Percentiles rank a stretch among this genome's conserved stretches.
Evolutionary conservation across 2,797 vertebrate species (phyloP).

Genomic region (Anomalospiza imberbis): DNA sequence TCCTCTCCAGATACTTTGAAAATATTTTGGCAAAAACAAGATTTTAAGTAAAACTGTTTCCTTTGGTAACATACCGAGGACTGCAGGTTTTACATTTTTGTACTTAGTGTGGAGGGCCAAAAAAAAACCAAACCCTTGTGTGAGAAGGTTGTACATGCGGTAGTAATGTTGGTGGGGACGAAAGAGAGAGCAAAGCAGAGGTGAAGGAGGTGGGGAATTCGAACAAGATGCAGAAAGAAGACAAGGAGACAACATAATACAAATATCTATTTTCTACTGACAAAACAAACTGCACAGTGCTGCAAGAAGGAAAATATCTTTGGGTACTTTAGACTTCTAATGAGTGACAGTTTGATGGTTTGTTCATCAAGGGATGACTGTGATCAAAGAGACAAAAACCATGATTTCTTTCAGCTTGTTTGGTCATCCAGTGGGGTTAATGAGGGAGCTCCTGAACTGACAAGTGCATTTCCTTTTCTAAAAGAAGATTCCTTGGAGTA

Average conservation of each 20-base stretch:
- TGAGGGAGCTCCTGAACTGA: background rate
- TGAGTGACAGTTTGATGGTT: background rate
- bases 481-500: background rate
- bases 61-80: conserved; percentile 80
- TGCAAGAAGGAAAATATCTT: background rate
- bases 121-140: background rate
- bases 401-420: background rate
- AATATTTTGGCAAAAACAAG: conserved; percentile 82
- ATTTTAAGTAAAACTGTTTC: conserved; percentile 83
- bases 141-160: conserved; percentile 41
- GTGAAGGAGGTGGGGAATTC: background rate
- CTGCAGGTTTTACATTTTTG: conserved; percentile 78
- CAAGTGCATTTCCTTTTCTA: background rate
- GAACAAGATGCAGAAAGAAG: background rate
- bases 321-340: background rate
- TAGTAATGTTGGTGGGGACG: background rate
- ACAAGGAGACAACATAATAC: background rate
- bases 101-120: conserved; percentile 43
- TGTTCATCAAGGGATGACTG: background rate
- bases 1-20: conserved; percentile 80
- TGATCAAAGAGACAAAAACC: background rate
- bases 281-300: background rate
- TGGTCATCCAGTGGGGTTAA: background rate
- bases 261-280: background rate
- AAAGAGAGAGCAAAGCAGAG: background rate